Conservation (phyloP, 2,888 invertebrate species). For the Hydroisotoma schaefferi region DNA sequence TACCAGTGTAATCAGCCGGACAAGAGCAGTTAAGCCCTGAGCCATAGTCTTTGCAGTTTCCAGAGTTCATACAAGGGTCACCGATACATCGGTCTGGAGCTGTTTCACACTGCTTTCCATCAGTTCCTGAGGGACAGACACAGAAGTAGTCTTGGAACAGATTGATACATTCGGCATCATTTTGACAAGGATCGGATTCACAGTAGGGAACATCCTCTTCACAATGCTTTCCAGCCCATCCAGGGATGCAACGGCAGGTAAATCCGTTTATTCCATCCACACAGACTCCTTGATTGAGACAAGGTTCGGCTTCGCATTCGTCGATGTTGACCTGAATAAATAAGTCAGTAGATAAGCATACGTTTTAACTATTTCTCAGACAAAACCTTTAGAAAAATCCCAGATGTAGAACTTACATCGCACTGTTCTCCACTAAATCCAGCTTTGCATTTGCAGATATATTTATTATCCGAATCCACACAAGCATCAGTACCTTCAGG, state of each 20-base stretch:
- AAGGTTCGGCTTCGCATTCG: constrained; percentile 80
- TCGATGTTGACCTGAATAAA: constrained; percentile 66
- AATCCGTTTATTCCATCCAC: constrained; percentile 80
- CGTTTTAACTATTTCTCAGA: background rate
- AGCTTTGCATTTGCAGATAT: constrained; percentile 79
- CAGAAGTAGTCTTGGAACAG: constrained; percentile 89
- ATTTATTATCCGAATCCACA: constrained; percentile 81
- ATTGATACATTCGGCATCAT: constrained; percentile 85
- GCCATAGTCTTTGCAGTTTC: constrained; percentile 92
- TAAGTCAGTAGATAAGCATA: constrained; percentile 12
- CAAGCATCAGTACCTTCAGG: constrained; percentile 86
- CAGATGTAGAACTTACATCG: constrained; percentile 56
- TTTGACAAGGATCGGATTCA: constrained; percentile 81
- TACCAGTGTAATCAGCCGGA: constrained; percentile 75
- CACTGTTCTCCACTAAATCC: constrained; percentile 82
- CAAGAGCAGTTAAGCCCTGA: constrained; percentile 93
- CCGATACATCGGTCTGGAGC: constrained; percentile 93
- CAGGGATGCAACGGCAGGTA: constrained; percentile 74
- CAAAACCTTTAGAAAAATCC: background rate
- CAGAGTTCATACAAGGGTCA: constrained; percentile 92
- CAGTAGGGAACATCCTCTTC: constrained; percentile 86
- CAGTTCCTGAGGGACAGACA: constrained; percentile 91
- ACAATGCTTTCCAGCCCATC: constrained; percentile 83
- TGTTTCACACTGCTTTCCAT: constrained; percentile 94
- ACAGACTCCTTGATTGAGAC: constrained; percentile 84